Percentiles rank a stretch among this genome's conserved stretches.
phyloP scores from a whole-genome alignment of 2,888 invertebrate species.

The Ctena decussata region DNA sequence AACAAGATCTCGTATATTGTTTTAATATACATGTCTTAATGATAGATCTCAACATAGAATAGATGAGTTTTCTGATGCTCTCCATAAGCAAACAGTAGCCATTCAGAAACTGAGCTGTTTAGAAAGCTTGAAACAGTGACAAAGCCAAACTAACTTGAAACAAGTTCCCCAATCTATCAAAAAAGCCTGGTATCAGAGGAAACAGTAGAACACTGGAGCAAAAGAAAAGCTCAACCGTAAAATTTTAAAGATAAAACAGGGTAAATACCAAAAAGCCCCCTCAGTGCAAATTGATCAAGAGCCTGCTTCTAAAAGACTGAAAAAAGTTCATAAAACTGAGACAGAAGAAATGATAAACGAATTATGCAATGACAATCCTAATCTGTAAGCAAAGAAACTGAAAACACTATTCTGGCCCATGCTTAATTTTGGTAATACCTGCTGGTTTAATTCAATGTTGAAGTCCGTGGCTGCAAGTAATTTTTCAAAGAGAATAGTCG shows the following conservation, averaged over 20 bases:
- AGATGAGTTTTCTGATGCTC: background rate
- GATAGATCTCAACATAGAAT: background rate
- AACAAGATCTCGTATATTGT: slow-evolving; percentile 8
- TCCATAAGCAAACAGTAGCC: background rate
- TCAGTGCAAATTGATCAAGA: background rate
- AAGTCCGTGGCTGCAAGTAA: background rate
- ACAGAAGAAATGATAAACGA: too few species aligned
- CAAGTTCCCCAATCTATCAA: background rate
- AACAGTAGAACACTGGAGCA: background rate
- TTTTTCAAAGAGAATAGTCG: background rate
- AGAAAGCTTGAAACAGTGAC: background rate
- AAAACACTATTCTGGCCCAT: background rate
- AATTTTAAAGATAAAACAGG: background rate
- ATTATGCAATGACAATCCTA: too few species aligned
- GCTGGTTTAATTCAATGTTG: background rate
- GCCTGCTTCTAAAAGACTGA: background rate
- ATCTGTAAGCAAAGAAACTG: background rate
- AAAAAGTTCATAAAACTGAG: too few species aligned
- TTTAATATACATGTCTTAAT: background rate
- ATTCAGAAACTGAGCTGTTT: background rate
- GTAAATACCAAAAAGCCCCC: background rate
- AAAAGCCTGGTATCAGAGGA: background rate
- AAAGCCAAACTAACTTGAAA: background rate
- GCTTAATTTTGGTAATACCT: background rate
- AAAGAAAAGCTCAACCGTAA: background rate